A percentile compares a stretch with the other conserved stretches of the same genome.
phyloP scores from a whole-genome alignment of 2,888 invertebrate genomes.

The Acanthosepion lycidas region DNA sequence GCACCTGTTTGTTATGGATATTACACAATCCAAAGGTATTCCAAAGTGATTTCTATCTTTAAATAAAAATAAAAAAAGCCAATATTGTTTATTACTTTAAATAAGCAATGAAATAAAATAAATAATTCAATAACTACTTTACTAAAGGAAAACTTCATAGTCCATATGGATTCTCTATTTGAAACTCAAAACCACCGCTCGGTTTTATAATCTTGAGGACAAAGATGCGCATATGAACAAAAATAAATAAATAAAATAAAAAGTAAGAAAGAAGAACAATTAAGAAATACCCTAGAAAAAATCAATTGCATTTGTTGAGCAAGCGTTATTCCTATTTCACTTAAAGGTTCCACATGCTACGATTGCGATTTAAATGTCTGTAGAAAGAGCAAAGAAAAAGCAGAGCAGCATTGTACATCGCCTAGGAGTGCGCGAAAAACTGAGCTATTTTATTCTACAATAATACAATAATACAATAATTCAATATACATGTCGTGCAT shows the following conservation, averaged over 20 bases:
- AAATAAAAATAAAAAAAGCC: too few species aligned
- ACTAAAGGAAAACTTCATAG: background rate
- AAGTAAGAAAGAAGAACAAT: background rate
- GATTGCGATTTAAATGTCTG: background rate
- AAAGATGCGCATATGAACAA: background rate
- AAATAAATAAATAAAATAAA: background rate
- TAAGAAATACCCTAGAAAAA: background rate
- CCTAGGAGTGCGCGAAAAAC: too few species aligned
- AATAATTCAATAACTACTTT: too few species aligned
- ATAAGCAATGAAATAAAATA: too few species aligned
- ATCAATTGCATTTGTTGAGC: background rate
- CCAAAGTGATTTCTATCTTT: too few species aligned
- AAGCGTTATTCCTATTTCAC: background rate
- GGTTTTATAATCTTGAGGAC: background rate
- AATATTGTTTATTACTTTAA: too few species aligned
- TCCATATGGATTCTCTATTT: background rate
- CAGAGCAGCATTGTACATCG: background rate
- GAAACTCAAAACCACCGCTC: background rate
- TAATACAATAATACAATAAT: too few species aligned
- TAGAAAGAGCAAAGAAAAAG: background rate
- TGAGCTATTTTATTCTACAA: too few species aligned
- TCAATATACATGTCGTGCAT: too few species aligned
- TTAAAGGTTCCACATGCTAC: constrained; percentile 20
- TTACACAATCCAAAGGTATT: too few species aligned
- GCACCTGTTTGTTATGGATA: too few species aligned